phyloP scores from a whole-genome alignment of 2,888 invertebrate species.

The Argyresthia albistria region DNA sequence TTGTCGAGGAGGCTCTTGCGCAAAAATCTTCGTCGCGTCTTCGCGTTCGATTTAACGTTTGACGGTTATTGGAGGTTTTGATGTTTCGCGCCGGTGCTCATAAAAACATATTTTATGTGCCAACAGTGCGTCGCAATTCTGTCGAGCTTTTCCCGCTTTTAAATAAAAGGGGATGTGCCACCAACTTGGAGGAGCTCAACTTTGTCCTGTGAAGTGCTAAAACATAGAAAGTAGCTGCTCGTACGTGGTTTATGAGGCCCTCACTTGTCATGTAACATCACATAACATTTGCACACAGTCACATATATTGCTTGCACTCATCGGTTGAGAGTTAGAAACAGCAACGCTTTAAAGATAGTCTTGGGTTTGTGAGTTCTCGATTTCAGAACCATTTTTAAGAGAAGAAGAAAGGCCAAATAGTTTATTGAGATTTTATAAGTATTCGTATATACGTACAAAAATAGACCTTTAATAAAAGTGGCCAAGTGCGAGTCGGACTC shows the following conservation, averaged over 20 bases:
- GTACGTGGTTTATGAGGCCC: neutral
- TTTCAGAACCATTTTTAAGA: no score
- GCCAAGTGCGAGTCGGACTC: no score
- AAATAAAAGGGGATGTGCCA: conserved; percentile 31
- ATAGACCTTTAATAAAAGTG: no score
- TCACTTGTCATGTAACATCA: neutral
- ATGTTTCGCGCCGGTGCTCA: conserved; percentile 50
- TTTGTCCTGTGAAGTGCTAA: conserved; percentile 53
- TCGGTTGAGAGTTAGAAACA: no score
- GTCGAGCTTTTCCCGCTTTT: conserved; percentile 45
- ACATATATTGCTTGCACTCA: no score
- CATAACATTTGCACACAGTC: no score
- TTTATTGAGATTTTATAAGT: no score
- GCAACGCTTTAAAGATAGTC: no score
- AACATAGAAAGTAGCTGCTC: conserved; percentile 48
- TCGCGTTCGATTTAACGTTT: conserved; percentile 40
- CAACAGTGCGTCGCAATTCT: conserved; percentile 41
- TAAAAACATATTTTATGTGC: conserved; percentile 68
- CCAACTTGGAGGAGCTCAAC: conserved; percentile 37
- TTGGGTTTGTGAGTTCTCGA: no score
- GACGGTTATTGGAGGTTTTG: conserved; percentile 53
- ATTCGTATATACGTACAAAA: no score
- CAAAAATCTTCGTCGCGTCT: conserved; percentile 26
- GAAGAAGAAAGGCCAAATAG: no score
- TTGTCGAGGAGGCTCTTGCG: conserved; percentile 21